A percentile compares a stretch with the other conserved stretches of the same genome.
Conservation (phyloP, 37 sponge, comb jelly and placozoan genomes). For the Aphrocallistes beatrix region DNA sequence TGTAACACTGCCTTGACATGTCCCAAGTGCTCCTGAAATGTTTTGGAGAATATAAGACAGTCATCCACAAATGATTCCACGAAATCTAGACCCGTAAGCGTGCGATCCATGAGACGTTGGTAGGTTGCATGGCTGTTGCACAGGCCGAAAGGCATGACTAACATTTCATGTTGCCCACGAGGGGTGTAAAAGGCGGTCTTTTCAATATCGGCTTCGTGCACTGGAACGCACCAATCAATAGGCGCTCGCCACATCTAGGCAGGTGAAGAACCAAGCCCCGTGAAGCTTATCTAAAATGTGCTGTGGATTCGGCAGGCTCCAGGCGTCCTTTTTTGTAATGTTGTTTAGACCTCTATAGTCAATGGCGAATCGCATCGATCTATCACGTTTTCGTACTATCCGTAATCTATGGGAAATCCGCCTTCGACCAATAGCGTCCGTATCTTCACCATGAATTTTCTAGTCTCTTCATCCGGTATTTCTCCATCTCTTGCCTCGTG, state of each 20-base stretch:
- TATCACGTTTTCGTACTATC: constrained; percentile 20
- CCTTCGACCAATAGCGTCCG: no score
- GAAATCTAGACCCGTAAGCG: constrained; percentile 14
- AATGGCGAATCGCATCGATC: constrained; percentile 22
- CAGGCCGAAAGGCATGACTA: constrained; percentile 27
- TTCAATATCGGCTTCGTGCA: constrained; percentile 8
- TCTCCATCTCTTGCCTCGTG: no score
- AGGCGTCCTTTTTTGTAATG: constrained; percentile 19
- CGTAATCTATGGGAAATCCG: no score
- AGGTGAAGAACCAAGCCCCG: constrained; percentile 21
- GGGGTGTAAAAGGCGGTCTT: constrained; percentile 21
- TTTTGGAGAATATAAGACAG: background rate
- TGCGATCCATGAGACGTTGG: constrained; percentile 32
- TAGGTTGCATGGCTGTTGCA: constrained; percentile 23
- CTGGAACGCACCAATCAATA: constrained; percentile 26
- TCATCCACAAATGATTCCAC: constrained; percentile 28
- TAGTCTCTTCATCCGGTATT: no score
- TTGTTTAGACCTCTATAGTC: constrained; percentile 24
- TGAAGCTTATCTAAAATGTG: background rate
- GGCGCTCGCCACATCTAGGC: constrained; percentile 19
- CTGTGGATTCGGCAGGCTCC: background rate
- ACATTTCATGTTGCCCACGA: constrained; percentile 21
- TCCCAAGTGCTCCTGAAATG: background rate
- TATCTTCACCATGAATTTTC: no score
- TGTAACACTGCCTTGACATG: constrained; percentile 18